Evolutionary conservation across 2,113 vertebrate species (phyloP).

Genomic region (Chaetorhynchus papuensis): DNA sequence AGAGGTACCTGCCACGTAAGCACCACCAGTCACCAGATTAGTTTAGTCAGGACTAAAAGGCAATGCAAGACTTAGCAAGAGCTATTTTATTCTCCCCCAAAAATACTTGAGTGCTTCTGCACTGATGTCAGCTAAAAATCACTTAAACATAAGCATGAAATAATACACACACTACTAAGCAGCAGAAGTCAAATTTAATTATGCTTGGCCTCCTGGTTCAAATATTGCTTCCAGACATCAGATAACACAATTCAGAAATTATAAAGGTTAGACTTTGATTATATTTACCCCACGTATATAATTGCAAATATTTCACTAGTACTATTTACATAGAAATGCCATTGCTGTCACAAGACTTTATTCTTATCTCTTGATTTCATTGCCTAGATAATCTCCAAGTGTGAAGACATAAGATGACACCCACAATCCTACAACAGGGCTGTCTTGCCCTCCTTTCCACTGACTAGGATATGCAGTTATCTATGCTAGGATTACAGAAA

Average conservation of each 20-base stretch:
- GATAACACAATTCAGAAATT: neutral
- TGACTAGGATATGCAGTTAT: neutral
- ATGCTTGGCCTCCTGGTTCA: neutral
- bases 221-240: neutral
- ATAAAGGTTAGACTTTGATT: neutral
- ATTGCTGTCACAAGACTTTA: neutral
- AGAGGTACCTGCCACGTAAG: neutral
- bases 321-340: neutral
- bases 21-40: neutral
- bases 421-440: neutral
- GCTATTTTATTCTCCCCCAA: accelerated
- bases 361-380: neutral
- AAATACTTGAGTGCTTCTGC: neutral
- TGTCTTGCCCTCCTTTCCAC: neutral
- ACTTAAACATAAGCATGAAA: neutral
- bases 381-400: neutral
- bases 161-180: neutral
- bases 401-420: neutral
- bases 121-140: neutral
- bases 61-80: neutral
- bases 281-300: neutral
- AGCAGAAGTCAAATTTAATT: neutral
- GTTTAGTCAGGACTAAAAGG: neutral
- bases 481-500: neutral
- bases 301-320: neutral